Percentiles rank a stretch among this genome's conserved stretches.
phyloP scores from a whole-genome alignment of 1,140 invertebrate genomes.

The Scaptomyza graminum region DNA sequence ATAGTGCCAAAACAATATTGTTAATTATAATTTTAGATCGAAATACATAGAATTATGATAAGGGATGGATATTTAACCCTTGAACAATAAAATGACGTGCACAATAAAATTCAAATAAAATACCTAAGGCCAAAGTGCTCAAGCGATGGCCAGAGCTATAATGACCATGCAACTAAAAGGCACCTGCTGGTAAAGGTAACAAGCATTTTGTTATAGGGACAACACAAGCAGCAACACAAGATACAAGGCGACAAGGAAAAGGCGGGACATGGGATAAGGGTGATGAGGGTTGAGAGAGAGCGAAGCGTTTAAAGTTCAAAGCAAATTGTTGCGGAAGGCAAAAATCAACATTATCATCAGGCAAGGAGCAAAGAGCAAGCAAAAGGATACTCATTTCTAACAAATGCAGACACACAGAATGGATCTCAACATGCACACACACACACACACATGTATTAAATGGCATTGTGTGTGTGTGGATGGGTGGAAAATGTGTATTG shows the following conservation, averaged over 20 bases:
- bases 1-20: background rate
- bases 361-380: slow-evolving; percentile 33
- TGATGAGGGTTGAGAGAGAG: background rate
- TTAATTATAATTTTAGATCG: background rate
- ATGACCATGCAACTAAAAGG: slow-evolving; percentile 46
- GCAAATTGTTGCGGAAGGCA: slow-evolving; percentile 81
- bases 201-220: slow-evolving; percentile 47
- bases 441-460: slow-evolving; percentile 38
- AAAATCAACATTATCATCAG: slow-evolving; percentile 81
- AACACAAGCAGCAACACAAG: slow-evolving; percentile 42
- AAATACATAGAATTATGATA: background rate
- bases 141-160: slow-evolving; percentile 30
- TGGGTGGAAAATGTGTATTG: slow-evolving; percentile 18
- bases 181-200: slow-evolving; percentile 56
- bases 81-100: background rate
- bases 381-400: slow-evolving; percentile 67
- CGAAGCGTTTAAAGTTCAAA: slow-evolving; percentile 59
- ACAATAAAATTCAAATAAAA: slow-evolving; percentile 39
- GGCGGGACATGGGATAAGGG: slow-evolving; percentile 14
- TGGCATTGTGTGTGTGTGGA: slow-evolving; percentile 29
- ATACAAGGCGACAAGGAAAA: slow-evolving; percentile 6
- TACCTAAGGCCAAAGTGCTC: slow-evolving; percentile 38
- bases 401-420: slow-evolving; percentile 58
- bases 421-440: slow-evolving; percentile 11
- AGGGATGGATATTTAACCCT: background rate